Conservation (phyloP, 2,113 vertebrate species). For the Dasyprocta punctata region DNA sequence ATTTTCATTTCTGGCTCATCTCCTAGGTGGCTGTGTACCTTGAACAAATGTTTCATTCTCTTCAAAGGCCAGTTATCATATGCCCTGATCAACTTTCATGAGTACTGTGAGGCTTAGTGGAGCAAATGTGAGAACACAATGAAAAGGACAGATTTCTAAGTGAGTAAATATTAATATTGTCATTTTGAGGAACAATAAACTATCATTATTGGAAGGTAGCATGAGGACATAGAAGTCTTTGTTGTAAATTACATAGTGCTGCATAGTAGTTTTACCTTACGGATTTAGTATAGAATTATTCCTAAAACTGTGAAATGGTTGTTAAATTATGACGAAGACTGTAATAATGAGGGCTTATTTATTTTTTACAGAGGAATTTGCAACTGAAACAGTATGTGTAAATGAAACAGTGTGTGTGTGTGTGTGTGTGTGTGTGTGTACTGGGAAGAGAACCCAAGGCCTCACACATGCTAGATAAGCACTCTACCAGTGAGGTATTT, state of each 20-base stretch:
- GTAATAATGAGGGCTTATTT: not conserved
- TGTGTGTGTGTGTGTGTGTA: not conserved
- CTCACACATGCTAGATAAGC: not conserved
- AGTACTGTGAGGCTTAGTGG: not conserved
- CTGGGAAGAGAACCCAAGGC: not conserved
- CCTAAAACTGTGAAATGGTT: slow-evolving; percentile 12
- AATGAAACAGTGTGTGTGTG: not conserved
- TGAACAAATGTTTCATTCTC: slow-evolving; percentile 3
- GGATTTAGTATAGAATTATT: slow-evolving; percentile 3
- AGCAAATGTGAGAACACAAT: not conserved
- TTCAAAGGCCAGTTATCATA: not conserved
- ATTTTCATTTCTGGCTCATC: not conserved
- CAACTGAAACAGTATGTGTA: not conserved
- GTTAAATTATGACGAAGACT: not conserved
- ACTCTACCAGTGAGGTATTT: not conserved
- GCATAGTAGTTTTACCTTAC: not conserved
- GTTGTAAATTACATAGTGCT: not conserved
- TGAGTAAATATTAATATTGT: not conserved
- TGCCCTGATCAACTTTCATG: not conserved
- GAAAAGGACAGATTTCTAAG: not conserved
- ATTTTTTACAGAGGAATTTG: not conserved
- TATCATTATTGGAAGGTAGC: not conserved
- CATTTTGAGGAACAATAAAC: not conserved
- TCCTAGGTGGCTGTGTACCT: not conserved
- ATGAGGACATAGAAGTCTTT: not conserved